Conservation (phyloP, 2,113 vertebrate genomes). For the Malurus elegans region DNA sequence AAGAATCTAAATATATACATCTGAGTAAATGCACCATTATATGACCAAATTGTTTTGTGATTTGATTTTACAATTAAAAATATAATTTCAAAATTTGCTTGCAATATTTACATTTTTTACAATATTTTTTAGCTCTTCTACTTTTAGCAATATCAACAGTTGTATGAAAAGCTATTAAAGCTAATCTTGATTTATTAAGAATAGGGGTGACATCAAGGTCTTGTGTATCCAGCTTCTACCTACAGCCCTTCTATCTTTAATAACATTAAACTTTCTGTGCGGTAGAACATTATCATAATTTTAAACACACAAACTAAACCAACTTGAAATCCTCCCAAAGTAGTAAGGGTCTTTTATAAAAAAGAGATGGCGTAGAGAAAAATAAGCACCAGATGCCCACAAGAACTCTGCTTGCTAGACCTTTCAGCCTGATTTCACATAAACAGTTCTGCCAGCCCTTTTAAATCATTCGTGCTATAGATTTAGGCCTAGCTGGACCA, state of each 20-base stretch:
- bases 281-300: neutral
- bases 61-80: conserved; percentile 1
- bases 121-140: neutral
- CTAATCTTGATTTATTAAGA: neutral
- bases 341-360: neutral
- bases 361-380: neutral
- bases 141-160: neutral
- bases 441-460: neutral
- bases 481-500: neutral
- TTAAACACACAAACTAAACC: neutral
- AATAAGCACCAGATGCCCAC: neutral
- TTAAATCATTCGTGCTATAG: neutral
- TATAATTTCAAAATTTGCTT: neutral
- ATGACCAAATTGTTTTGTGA: neutral
- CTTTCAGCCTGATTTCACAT: neutral
- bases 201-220: neutral
- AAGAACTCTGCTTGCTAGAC: neutral
- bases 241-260: neutral
- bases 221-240: neutral
- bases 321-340: neutral
- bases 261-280: neutral
- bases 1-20: neutral
- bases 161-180: neutral
- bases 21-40: neutral
- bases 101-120: neutral